These are phyloP conservation scores for Rhizoglyphus robini DNA, from an alignment of 1,140 invertebrate genomes.

Conservation along the genomic window DNA sequence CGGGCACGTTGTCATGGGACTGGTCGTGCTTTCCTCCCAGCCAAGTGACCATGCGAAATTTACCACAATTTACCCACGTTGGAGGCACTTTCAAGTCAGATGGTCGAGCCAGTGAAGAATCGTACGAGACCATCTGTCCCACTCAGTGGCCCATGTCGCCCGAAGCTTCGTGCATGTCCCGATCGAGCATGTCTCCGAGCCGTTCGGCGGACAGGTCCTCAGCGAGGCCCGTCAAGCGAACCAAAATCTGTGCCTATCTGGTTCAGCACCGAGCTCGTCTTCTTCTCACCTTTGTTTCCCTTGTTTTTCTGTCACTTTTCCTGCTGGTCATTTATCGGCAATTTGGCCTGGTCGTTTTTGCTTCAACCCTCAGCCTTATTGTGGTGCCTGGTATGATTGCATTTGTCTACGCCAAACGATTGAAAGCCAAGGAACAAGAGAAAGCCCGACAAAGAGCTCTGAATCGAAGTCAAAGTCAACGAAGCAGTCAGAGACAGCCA, in stretches of 20 bases:
- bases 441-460: not conserved
- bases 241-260: not conserved
- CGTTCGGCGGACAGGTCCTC: not conserved
- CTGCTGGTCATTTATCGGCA: constrained; percentile 15
- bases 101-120: not conserved
- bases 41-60: constrained; percentile 12
- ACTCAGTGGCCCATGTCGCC: not conserved
- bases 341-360: constrained; percentile 8
- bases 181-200: not conserved
- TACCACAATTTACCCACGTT: too few relatives aligned
- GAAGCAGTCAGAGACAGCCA: not conserved
- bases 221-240: too few relatives aligned
- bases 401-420: not conserved
- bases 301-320: constrained; percentile 16
- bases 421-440: not conserved
- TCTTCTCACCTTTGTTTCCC: not conserved
- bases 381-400: not conserved
- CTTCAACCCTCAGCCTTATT: not conserved
- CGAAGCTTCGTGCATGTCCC: not conserved
- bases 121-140: not conserved
- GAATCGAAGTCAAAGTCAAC: not conserved
- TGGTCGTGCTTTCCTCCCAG: too few relatives aligned
- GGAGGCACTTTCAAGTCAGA: not conserved
- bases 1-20: too few relatives aligned
- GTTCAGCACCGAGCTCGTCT: not conserved